phyloP scores from a whole-genome alignment of 2,888 invertebrate genomes.

The Orthosia gracilis region DNA sequence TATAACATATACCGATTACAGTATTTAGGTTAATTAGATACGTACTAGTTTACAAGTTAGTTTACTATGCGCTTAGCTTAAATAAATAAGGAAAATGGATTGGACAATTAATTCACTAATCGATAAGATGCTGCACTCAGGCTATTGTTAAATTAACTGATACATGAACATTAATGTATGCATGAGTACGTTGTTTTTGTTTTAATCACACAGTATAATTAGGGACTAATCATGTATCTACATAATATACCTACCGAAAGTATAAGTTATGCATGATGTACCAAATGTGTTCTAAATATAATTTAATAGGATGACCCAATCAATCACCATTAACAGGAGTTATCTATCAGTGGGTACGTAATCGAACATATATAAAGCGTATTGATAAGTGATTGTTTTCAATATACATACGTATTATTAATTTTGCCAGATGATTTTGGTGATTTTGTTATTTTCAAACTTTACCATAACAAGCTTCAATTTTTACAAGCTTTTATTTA shows the following conservation, averaged over 20 bases:
- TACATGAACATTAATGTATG: constrained; percentile 8
- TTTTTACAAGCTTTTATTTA: too few species aligned
- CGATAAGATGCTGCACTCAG: constrained; percentile 6
- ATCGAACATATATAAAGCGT: neutral
- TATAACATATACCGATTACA: constrained; percentile 1
- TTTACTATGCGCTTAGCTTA: constrained; percentile 14
- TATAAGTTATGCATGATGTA: neutral
- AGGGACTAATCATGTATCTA: neutral
- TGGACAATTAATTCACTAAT: constrained; percentile 23
- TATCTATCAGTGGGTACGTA: neutral
- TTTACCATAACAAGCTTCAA: neutral
- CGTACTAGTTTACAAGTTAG: constrained; percentile 22
- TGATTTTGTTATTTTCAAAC: neutral
- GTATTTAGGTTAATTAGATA: constrained; percentile 51
- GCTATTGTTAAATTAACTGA: constrained; percentile 8
- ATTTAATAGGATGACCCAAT: neutral
- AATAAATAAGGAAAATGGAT: constrained; percentile 53
- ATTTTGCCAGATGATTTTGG: neutral
- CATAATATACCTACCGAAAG: neutral
- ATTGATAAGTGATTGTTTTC: neutral
- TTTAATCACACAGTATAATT: constrained; percentile 20
- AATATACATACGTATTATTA: too few species aligned
- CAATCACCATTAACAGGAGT: neutral
- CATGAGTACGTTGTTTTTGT: constrained; percentile 5
- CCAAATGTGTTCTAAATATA: neutral